phyloP scores from a whole-genome alignment of 1,140 invertebrate species.

The Mercenaria mercenaria region DNA sequence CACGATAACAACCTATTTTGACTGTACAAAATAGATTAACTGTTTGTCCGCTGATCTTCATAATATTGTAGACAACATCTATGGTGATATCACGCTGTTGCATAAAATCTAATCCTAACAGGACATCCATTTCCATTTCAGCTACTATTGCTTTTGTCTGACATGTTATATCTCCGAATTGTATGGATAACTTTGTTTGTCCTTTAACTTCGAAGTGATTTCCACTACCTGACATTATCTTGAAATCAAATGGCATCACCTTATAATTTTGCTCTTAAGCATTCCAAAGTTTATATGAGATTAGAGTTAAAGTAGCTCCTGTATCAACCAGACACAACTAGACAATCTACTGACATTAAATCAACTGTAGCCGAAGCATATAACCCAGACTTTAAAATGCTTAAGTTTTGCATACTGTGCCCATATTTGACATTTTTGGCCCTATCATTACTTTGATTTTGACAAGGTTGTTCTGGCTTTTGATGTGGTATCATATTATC shows the following conservation, averaged over 20 bases:
- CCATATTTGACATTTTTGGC: too few species aligned
- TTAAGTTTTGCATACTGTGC: too few species aligned
- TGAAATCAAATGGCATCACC: not conserved
- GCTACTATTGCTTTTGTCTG: not conserved
- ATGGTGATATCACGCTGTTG: not conserved
- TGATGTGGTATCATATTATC: not conserved
- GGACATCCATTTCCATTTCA: not conserved
- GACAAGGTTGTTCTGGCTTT: too few species aligned
- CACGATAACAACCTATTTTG: slow-evolving; percentile 22
- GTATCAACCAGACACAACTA: slow-evolving; percentile 4
- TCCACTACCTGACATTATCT: not conserved
- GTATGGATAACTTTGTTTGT: slow-evolving; percentile 1
- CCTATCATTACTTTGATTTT: too few species aligned
- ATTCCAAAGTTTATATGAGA: not conserved
- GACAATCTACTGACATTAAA: too few species aligned
- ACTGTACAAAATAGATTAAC: not conserved
- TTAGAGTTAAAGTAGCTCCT: slow-evolving; percentile 3
- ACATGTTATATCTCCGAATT: not conserved
- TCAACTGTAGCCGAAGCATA: too few species aligned
- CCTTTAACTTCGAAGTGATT: slow-evolving; percentile 10
- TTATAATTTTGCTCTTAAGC: not conserved
- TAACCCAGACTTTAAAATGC: not conserved
- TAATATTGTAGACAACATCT: not conserved
- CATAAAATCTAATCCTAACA: slow-evolving; percentile 14
- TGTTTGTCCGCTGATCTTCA: not conserved